phyloP scores from a whole-genome alignment of 2,113 vertebrate species.

The Coptodon bakossiorum region DNA sequence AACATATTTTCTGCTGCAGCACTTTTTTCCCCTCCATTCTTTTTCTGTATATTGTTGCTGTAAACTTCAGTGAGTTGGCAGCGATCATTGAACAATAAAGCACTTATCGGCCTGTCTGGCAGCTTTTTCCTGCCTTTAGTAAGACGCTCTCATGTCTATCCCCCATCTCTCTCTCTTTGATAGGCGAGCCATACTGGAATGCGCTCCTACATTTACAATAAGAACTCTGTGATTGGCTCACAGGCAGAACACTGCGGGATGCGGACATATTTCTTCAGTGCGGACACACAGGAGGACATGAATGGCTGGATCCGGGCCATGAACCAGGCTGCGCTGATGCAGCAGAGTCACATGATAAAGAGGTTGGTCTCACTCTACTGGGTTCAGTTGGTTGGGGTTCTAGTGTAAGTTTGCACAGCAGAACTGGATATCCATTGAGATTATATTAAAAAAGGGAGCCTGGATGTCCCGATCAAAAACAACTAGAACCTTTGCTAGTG shows the following conservation, averaged over 20 bases:
- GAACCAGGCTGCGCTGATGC: constrained; percentile 96
- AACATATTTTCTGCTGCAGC: constrained; percentile 17
- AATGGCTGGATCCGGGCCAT: constrained; percentile 93
- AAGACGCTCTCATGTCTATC: background rate
- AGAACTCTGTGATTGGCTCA: constrained; percentile 85
- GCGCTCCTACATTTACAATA: constrained; percentile 92
- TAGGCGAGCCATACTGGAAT: constrained; percentile 95
- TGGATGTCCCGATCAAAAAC: background rate
- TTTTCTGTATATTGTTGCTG: background rate
- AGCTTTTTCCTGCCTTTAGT: background rate
- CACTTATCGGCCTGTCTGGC: background rate
- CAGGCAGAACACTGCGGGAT: constrained; percentile 92
- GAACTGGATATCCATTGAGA: background rate
- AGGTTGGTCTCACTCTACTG: constrained; percentile 74
- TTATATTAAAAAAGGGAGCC: background rate
- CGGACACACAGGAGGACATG: constrained; percentile 96
- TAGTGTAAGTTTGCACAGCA: background rate
- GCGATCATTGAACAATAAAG: constrained; percentile 2
- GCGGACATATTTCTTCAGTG: constrained; percentile 98
- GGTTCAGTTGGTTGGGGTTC: background rate
- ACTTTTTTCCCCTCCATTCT: background rate
- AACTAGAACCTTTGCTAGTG: background rate
- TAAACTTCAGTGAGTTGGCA: constrained; percentile 9
- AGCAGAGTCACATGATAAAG: constrained; percentile 84
- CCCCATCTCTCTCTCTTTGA: constrained; percentile 10